These are phyloP conservation scores for Ceyx cyanopectus DNA, from an alignment of 2,113 vertebrate genomes.

Conservation along the genomic window DNA sequence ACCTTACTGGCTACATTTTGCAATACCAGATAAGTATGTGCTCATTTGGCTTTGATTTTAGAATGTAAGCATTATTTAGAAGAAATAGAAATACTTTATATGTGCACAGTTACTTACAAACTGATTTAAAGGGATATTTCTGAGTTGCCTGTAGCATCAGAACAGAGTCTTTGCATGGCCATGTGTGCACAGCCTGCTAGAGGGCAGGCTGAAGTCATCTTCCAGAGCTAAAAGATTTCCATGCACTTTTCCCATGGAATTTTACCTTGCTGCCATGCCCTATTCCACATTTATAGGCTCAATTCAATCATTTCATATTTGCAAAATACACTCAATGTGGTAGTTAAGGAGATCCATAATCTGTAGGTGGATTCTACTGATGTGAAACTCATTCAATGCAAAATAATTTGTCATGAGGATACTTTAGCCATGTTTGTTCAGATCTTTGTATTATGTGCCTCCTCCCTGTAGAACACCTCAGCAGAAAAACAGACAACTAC, in stretches of 20 bases:
- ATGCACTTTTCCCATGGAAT: rapidly evolving
- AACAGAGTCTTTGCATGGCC: not conserved
- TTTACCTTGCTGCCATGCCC: not conserved
- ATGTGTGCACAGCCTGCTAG: not conserved
- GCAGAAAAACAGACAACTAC: not conserved
- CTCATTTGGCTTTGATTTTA: not conserved
- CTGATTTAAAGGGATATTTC: not conserved
- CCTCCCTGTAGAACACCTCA: not conserved
- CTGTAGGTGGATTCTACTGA: not conserved
- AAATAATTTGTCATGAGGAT: not conserved
- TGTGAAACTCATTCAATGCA: not conserved
- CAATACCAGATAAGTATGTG: constrained; percentile 95
- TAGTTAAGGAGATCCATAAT: not conserved
- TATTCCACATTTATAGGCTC: not conserved
- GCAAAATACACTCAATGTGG: not conserved
- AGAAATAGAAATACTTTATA: not conserved
- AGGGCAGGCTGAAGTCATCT: constrained; percentile 11
- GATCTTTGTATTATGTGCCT: not conserved
- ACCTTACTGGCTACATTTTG: constrained; percentile 88
- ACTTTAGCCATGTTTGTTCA: not conserved
- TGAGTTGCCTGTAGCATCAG: too few species aligned
- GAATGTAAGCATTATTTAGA: not conserved
- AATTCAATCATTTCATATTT: not conserved
- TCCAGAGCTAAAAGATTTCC: not conserved
- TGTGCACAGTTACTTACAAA: not conserved